Base-by-base conservation (phyloP, 2,113 vertebrate genomes). In the Pogonocichla stellata region DNA sequence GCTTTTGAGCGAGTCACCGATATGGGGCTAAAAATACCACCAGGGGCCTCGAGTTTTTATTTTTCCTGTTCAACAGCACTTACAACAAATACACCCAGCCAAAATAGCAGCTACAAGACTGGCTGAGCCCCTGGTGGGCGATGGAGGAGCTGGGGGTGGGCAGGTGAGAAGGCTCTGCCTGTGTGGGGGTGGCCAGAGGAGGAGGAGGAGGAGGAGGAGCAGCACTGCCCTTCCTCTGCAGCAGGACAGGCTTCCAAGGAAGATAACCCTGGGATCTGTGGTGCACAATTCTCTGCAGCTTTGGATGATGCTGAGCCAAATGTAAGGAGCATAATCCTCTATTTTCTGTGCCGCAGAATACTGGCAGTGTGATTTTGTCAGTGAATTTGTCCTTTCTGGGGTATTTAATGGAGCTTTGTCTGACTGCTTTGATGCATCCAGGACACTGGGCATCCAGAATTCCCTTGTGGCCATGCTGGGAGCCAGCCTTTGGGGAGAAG, bases 1-100 rank as follows among this genome's bases (percentile, higher is more conserved):
- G 43, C 60, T 93, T 91, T 45, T 0, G 5, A 92, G 88, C 61
- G 22, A 69, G 71, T 91, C 88, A 53, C 69, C 2, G 1, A 31
- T 25, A 72, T 1, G 7, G 73, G 51, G 42, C 80, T 93, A 80
- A 96, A 95, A 95, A 95, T 74, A 91, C 38, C 86, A 34, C 57
- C 2, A 3, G 66, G 40, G 74, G 33, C 94, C 91, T 92, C 2
- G 1, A 69, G 61, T 20, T 81, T 91, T 84, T 90, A 19, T 92
- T 88, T 81, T 47, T 61, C 40, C 80, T 3, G 2, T 80, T 88
- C 73, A 9, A 15, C 14, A 9, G 11, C 57, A 16, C 50, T 92
- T 61, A 19, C 1, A 40, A 88, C 57, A 65, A 78, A 95, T 93
- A 61, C 61, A 57, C 29, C 11, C 34, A 14, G 53, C 60, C 5